Percentiles rank a stretch among this genome's conserved stretches.
phyloP scores from a whole-genome alignment of 2,113 vertebrate species.

The Illadopsis cleaveri region DNA sequence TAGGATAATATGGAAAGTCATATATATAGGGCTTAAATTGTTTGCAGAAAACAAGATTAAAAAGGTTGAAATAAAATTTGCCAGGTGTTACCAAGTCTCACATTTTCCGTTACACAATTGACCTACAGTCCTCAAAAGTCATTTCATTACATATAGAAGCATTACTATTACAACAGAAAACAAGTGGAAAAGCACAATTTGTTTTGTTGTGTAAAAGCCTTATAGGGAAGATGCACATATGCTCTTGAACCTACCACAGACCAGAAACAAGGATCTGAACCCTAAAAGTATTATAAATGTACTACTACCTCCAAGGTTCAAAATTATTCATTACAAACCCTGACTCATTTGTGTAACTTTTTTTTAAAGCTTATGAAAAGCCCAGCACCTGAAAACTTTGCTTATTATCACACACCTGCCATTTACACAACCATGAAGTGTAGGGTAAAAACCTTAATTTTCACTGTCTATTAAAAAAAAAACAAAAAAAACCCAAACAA shows the following conservation, averaged over 20 bases:
- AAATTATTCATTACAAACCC: not conserved
- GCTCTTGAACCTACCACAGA: not conserved
- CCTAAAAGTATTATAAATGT: not conserved
- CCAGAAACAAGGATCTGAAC: not conserved
- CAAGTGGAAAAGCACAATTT: not conserved
- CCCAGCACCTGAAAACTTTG: not conserved
- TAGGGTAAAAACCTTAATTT: not conserved
- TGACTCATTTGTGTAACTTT: not conserved
- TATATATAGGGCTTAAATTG: not conserved
- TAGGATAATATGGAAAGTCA: not conserved
- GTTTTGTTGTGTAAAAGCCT: not conserved
- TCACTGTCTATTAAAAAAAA: not conserved
- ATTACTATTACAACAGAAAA: not conserved
- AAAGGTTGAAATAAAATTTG: not conserved
- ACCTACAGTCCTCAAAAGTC: not conserved
- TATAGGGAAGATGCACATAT: not conserved
- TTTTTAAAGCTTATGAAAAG: not conserved
- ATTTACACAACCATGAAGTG: not conserved
- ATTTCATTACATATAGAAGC: not conserved
- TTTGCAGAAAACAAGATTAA: not conserved
- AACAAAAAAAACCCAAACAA: not conserved
- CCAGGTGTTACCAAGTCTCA: not conserved
- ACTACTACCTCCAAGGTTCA: not conserved
- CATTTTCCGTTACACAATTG: not conserved
- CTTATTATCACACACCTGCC: not conserved